Conservation (phyloP, 2,797 vertebrate species). For the Coilia nasus region DNA sequence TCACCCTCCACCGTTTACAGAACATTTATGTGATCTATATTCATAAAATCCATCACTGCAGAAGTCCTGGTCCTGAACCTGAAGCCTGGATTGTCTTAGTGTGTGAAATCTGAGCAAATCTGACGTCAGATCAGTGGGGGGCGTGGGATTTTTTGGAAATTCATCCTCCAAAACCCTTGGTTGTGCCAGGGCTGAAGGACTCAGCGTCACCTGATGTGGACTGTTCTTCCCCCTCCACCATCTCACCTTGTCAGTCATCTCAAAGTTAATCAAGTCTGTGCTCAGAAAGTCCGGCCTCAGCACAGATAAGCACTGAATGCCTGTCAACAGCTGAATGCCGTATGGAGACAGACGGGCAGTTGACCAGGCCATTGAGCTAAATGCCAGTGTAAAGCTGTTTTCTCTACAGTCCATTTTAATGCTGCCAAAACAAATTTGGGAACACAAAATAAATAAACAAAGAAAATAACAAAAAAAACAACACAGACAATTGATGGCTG, state of each 20-base stretch:
- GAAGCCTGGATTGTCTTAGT: not conserved
- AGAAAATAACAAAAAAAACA: not conserved
- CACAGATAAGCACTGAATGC: conserved; percentile 17
- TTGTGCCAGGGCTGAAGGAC: no score
- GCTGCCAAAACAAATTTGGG: not conserved
- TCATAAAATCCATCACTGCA: not conserved
- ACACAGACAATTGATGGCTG: not conserved
- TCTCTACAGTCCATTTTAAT: not conserved
- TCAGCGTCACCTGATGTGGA: not conserved
- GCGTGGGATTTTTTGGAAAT: not conserved
- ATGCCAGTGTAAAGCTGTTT: not conserved
- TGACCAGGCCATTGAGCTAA: not conserved
- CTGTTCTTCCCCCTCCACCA: conserved; percentile 22
- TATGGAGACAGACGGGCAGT: not conserved
- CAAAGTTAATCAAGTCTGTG: conserved; percentile 24
- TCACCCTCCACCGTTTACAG: not conserved
- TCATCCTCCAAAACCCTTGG: not conserved
- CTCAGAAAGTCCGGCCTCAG: conserved; percentile 10
- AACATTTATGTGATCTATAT: conserved; percentile 4
- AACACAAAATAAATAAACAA: not conserved
- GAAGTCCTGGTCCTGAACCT: not conserved
- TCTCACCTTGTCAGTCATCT: conserved; percentile 27
- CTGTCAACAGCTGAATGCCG: conserved; percentile 25
- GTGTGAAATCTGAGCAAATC: not conserved
- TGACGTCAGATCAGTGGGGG: not conserved